Base-by-base conservation (phyloP, 2,797 vertebrate genomes). In the Dicrostonyx torquatus region DNA sequence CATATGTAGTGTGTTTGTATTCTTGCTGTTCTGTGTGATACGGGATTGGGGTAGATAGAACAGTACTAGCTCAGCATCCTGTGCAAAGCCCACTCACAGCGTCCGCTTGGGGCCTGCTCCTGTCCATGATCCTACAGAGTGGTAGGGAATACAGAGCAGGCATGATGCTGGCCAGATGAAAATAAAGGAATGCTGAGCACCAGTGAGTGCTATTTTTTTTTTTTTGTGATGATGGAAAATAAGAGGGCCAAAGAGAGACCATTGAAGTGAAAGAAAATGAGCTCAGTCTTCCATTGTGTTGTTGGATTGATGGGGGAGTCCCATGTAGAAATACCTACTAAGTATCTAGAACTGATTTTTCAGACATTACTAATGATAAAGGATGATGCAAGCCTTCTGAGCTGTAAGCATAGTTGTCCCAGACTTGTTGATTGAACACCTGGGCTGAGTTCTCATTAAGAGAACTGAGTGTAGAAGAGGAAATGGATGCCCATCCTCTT, bases 251-350 rank as follows among this genome's bases (percentile, higher is more conserved):
- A 15, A 76, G 43, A 34, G 64, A 12, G 37, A 43, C 29, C 73
- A 4, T 29, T 13, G 62, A 45, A 1, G 58, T 76, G 7, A n/a
- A 40, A 77, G 26, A 60, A 37, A 48, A 37, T 8, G 48, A 70
- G 34, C 45, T 73, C 87, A 82, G 1, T 40, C 72, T 62, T 66
- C 31, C 5, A 1, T 45, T 73, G 75, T 43, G 53, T 11, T 62
- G 22, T 64, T 79, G 75, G 77, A n/a, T 64, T 87, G 68, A 45
- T n/a, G 13, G 15, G 64, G 73, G 84, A 94, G 5, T 88, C 58
- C 15, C 37, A 31, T 37, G 15, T 77, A 77, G 60, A 80, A 77
- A 22, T 77, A 5, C 31, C 31, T 6, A 29, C 34, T 55, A 73
- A 24, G 62, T 14, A 6, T 64, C 14, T 31, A 14, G 77, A 37